These are phyloP conservation scores for Tetranychus truncatus DNA, from an alignment of 2,888 invertebrate genomes.

Conservation along the genomic window DNA sequence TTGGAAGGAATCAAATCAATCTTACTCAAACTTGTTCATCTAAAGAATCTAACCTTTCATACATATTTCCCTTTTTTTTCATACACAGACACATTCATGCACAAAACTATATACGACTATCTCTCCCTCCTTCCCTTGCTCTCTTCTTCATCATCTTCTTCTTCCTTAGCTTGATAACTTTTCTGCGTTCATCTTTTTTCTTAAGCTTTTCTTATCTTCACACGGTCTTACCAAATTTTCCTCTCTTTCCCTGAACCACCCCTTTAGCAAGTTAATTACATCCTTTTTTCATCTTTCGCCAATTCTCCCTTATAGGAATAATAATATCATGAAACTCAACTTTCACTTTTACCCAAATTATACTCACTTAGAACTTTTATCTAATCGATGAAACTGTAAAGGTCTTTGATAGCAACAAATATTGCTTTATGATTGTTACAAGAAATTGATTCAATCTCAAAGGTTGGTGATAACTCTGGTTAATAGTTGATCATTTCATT, in stretches of 20 bases:
- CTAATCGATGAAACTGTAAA: no score
- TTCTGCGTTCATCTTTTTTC: background rate
- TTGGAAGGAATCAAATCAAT: background rate
- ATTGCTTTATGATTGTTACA: no score
- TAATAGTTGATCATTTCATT: no score
- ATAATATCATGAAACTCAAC: background rate
- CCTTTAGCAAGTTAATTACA: background rate
- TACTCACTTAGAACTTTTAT: no score
- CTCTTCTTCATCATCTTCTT: background rate
- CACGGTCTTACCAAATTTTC: background rate
- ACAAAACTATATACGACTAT: background rate
- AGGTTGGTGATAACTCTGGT: no score
- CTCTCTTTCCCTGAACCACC: background rate
- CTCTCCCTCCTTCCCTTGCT: background rate
- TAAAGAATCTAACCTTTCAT: background rate
- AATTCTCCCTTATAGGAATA: background rate
- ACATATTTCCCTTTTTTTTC: background rate
- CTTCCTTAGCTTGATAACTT: background rate
- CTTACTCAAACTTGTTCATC: constrained; percentile 1
- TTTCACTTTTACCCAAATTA: background rate
- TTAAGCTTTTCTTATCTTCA: background rate
- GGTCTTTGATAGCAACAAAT: no score
- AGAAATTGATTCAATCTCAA: no score
- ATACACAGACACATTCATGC: background rate
- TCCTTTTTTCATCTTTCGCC: background rate